phyloP scores from a whole-genome alignment of 2,797 vertebrate species.

The Aratinga solstitialis region DNA sequence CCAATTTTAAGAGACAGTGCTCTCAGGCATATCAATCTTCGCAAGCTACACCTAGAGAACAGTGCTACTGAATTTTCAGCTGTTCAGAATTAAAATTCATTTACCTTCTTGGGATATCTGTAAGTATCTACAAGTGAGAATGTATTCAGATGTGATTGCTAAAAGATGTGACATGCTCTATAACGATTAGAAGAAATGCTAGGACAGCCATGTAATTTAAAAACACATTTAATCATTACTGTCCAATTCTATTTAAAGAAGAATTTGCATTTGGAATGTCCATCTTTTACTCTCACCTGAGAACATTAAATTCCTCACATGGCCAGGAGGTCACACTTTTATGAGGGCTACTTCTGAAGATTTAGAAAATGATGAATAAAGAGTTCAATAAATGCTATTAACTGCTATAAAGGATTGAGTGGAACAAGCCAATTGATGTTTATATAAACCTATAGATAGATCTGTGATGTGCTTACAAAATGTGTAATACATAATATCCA shows the following conservation, averaged over 20 bases:
- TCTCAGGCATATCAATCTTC: background rate
- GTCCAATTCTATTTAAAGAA: background rate
- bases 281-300: background rate
- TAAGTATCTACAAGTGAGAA: background rate
- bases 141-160: background rate
- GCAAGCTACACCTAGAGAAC: background rate
- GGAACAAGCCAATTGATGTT: background rate
- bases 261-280: background rate
- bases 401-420: background rate
- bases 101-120: slow-evolving; percentile 7
- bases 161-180: background rate
- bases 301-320: background rate
- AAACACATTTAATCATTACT: background rate
- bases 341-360: background rate
- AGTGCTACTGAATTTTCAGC: background rate
- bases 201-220: background rate
- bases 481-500: background rate
- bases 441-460: background rate
- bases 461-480: background rate
- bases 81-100: background rate
- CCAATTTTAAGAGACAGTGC: background rate
- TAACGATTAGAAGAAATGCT: background rate
- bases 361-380: background rate
- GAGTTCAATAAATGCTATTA: slow-evolving; percentile 1
- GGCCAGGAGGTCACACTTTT: background rate